Percentiles rank a stretch among this genome's conserved stretches.
phyloP scores from a whole-genome alignment of 2,113 vertebrate species.

The Seriola quinqueradiata region DNA sequence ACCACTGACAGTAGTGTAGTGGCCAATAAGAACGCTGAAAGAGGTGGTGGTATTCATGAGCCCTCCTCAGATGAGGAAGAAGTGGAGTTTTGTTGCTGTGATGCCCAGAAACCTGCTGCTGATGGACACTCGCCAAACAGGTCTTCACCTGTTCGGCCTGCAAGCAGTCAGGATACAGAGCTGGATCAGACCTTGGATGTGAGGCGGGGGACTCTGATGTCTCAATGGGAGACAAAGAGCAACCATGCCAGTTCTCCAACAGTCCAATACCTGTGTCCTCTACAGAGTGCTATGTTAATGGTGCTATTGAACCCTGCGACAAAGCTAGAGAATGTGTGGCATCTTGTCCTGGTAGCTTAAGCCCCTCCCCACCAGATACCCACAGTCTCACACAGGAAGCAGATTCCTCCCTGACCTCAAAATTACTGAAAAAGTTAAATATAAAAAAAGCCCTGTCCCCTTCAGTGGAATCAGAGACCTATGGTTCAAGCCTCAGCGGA shows the following conservation, averaged over 20 bases:
- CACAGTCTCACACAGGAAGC: conserved; percentile 24
- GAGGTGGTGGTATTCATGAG: conserved; percentile 20
- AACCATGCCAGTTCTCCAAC: conserved; percentile 28
- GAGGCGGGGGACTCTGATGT: conserved; percentile 38
- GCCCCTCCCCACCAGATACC: conserved; percentile 21
- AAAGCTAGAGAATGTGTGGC: conserved; percentile 32
- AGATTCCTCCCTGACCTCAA: conserved; percentile 29
- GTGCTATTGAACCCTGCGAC: conserved; percentile 39
- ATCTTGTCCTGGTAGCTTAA: conserved; percentile 16
- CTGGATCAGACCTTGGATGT: conserved; percentile 42
- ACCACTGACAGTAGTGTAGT: conserved; percentile 29
- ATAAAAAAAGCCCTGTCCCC: conserved; percentile 55
- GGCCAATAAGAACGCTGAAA: conserved; percentile 3
- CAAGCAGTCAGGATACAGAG: conserved; percentile 4
- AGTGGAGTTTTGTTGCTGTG: conserved; percentile 87
- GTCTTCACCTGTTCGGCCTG: conserved; percentile 15
- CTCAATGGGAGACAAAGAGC: conserved; percentile 48
- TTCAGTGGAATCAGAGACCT: conserved; percentile 69
- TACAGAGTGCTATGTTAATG: conserved; percentile 2
- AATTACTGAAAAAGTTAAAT: conserved; percentile 34
- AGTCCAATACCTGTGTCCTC: conserved; percentile 27
- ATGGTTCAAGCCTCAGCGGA: conserved; percentile 66
- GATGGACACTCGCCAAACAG: conserved; percentile 12
- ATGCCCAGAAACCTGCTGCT: conserved; percentile 10
- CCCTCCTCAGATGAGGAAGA: conserved; percentile 89